A percentile compares a stretch with the other conserved stretches of the same genome.
phyloP scores from a whole-genome alignment of 2,797 vertebrate genomes.

The Phylloscopus collybita region DNA sequence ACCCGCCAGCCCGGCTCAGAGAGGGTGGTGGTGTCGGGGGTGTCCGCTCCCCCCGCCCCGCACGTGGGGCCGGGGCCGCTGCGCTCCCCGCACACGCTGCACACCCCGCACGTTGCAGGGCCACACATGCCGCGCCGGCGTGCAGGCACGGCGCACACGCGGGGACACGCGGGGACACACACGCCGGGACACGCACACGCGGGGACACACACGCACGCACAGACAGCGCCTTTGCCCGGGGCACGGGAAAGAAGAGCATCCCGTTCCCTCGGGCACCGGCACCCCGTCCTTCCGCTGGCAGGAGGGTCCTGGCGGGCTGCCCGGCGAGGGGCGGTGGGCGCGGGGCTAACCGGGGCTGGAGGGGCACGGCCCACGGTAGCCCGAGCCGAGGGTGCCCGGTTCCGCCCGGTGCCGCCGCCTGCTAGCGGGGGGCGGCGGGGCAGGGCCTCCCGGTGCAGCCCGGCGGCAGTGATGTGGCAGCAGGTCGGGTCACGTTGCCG shows the following conservation, averaged over 20 bases:
- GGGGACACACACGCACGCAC: neutral
- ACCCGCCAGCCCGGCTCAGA: neutral
- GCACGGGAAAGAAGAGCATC: neutral
- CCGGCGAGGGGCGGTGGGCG: neutral
- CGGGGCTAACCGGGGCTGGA: neutral
- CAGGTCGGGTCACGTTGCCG: slow-evolving; percentile 52
- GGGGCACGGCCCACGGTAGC: too few relatives aligned
- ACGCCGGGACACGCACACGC: neutral
- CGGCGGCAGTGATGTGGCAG: slow-evolving; percentile 35
- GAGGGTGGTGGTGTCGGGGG: neutral
- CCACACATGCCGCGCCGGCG: neutral
- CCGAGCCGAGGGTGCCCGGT: neutral
- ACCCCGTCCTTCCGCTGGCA: neutral
- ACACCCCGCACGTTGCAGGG: slow-evolving; percentile 26
- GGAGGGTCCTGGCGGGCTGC: neutral
- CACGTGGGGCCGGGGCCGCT: neutral
- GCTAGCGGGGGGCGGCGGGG: neutral
- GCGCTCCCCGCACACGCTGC: neutral
- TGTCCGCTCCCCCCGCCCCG: neutral
- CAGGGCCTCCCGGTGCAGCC: neutral
- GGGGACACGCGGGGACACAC: neutral
- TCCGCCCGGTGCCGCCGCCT: neutral
- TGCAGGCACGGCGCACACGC: neutral
- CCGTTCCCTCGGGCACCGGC: neutral
- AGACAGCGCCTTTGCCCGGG: neutral